phyloP scores from a whole-genome alignment of 2,113 vertebrate species.

The Carassius auratus region DNA sequence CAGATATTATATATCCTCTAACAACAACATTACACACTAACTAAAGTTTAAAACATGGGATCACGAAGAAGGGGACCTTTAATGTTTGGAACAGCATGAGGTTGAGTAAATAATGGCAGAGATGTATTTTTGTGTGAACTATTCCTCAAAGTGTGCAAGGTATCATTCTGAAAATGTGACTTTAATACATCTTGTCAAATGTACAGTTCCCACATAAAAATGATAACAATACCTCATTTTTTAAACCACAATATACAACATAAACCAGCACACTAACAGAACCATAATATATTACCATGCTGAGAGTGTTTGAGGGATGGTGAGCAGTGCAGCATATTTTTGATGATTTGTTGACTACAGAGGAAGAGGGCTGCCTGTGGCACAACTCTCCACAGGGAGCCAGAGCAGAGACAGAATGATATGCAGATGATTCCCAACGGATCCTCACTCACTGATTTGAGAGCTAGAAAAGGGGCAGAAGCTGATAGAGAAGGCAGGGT shows the following conservation, averaged over 20 bases:
- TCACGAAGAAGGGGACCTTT: no score
- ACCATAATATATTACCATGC: neutral
- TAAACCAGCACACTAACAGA: neutral
- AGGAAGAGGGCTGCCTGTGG: slow-evolving; percentile 18
- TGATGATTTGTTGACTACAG: slow-evolving; percentile 38
- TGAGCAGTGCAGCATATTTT: slow-evolving; percentile 18
- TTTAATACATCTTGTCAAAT: slow-evolving; percentile 5
- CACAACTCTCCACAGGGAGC: neutral
- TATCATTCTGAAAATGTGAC: neutral
- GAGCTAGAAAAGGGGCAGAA: neutral
- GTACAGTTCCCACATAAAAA: neutral
- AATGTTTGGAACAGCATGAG: neutral
- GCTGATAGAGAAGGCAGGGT: neutral
- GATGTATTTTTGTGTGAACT: neutral
- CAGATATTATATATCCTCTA: no score
- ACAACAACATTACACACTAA: no score
- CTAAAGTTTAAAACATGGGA: no score
- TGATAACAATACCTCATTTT: neutral
- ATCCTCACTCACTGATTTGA: neutral
- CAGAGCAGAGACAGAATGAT: neutral
- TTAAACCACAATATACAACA: neutral
- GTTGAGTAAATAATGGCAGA: neutral
- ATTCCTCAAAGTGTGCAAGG: neutral
- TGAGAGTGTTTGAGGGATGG: slow-evolving; percentile 27
- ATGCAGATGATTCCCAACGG: slow-evolving; percentile 11